Percentiles rank a stretch among this genome's conserved stretches.
These are phyloP conservation scores for Actinostola sp. DNA, from an alignment of 92 coral and sea anemone genomes.

Conservation along the genomic window DNA sequence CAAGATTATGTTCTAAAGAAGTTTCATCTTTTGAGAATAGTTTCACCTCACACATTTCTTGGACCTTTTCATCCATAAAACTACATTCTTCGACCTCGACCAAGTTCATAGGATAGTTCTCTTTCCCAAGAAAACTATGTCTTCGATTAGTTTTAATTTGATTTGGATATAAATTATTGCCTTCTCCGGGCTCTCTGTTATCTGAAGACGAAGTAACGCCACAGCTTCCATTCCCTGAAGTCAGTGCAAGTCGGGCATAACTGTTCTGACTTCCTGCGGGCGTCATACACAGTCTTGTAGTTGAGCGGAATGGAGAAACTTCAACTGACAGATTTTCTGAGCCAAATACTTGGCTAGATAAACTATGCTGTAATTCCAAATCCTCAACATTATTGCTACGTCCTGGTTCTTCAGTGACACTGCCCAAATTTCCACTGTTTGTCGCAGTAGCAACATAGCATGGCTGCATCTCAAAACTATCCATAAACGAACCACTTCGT, in stretches of 20 bases:
- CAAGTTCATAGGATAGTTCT: constrained; percentile 15
- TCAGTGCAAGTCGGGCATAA: background rate
- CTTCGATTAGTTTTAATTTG: constrained; percentile 8
- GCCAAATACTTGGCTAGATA: background rate
- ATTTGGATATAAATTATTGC: background rate
- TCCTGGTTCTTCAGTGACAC: background rate
- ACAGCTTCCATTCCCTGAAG: constrained; percentile 21
- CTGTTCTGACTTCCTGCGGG: constrained; percentile 7
- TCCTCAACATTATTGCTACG: background rate
- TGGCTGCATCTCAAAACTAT: constrained; percentile 20
- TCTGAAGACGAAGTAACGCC: background rate
- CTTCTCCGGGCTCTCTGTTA: background rate
- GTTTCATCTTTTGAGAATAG: background rate
- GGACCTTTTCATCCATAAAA: background rate
- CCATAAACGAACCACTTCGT: constrained; percentile 43
- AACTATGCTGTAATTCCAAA: background rate
- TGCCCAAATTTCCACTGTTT: background rate
- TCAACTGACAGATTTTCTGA: background rate
- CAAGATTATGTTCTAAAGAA: background rate
- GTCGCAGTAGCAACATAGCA: constrained; percentile 2
- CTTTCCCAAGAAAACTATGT: constrained; percentile 31
- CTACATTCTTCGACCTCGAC: background rate
- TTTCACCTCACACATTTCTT: constrained; percentile 4
- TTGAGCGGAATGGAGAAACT: background rate
- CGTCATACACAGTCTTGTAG: background rate